Evolutionary conservation across 2,797 vertebrate species (phyloP), one percentile per base, ranked within the genome.

Genomic region (Lepus townsendii): DNA sequence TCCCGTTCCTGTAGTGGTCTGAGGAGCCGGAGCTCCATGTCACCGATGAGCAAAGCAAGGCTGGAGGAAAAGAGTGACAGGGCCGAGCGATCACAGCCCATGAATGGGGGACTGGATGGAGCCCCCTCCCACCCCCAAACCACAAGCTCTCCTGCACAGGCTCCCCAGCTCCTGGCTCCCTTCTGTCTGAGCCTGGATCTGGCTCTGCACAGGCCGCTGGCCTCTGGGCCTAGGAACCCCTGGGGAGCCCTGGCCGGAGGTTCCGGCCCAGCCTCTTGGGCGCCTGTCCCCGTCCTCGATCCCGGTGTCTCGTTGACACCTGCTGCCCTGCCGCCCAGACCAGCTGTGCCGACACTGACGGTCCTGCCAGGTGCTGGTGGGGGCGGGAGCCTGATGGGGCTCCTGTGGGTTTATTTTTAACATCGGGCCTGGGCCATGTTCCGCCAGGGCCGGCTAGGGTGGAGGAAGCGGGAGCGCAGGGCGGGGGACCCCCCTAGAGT

Each of bases 351-450:
- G 1, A 68, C 63, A 7, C 50, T 57, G 91, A 62, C 78, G 50
- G 38, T 88, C 83, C 20, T 78, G 4, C 54, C 3, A 19, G 38
- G 72, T 65, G 54, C 90, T 68, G 72, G 30, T 27, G 24, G 38
- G 80, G 35, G 62, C 82, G 7, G 20, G 75, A 79, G 63, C 14
- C 92, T 68, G 66, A 38, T 32, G 79, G 60, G 54, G 19, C 83
- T 91, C 88, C 63, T 12, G 38, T 26, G 20, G 69, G 35, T 69
- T 86, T 94, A 75, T 80, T 87, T 88, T 71, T 76, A 71, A 77
- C 60, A 35, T 87, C 68, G 68, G 38, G 62, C 26, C 62, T 66
- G 62, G 57, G 60, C 68, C 9, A 35, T 30, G 60, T 17, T 69
- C 63, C 17, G 16, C 57, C 42, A 7, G 65, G 83, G 42, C 83